Percentiles rank a stretch among this genome's conserved stretches.
These are phyloP conservation scores for Perognathus longimembris DNA, from an alignment of 2,113 vertebrate genomes.

Conservation along the genomic window DNA sequence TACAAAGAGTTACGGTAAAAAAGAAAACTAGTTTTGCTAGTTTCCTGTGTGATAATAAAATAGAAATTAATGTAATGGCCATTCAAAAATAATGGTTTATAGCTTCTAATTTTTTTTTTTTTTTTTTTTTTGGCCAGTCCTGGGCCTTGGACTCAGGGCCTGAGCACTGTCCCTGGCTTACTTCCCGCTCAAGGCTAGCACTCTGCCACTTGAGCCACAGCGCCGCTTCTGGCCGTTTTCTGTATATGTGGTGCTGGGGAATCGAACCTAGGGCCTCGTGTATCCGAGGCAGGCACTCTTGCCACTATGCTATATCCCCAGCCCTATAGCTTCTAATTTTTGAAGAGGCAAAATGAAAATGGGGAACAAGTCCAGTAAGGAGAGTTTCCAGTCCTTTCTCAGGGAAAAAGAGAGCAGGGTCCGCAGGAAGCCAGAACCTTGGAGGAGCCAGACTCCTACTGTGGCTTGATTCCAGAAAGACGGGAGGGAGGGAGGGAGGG, in stretches of 20 bases:
- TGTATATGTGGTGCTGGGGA: too few species aligned
- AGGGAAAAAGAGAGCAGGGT: neutral
- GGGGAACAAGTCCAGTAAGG: neutral
- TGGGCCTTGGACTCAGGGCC: too few species aligned
- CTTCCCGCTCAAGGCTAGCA: too few species aligned
- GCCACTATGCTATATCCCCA: too few species aligned
- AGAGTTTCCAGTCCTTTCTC: neutral
- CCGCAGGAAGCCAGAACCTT: neutral
- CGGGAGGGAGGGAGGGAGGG: too few species aligned
- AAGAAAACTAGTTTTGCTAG: conserved; percentile 44
- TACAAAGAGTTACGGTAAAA: conserved; percentile 29
- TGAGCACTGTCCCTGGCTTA: too few species aligned
- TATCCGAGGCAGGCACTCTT: too few species aligned
- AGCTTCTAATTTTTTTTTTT: conserved; percentile 53
- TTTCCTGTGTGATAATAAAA: conserved; percentile 36
- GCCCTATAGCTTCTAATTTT: conserved; percentile 43
- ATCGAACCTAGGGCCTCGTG: too few species aligned
- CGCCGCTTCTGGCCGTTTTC: too few species aligned
- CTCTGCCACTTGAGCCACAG: too few species aligned
- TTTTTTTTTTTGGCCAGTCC: too few species aligned
- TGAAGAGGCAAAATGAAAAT: conserved; percentile 19
- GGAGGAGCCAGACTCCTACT: neutral
- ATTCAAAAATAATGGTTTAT: neutral
- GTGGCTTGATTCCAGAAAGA: neutral
- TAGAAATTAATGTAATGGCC: conserved; percentile 19